Evolutionary conservation across 2,113 vertebrate species (phyloP), one percentile per base, ranked within the genome.

Genomic region (Kryptolebias marmoratus): DNA sequence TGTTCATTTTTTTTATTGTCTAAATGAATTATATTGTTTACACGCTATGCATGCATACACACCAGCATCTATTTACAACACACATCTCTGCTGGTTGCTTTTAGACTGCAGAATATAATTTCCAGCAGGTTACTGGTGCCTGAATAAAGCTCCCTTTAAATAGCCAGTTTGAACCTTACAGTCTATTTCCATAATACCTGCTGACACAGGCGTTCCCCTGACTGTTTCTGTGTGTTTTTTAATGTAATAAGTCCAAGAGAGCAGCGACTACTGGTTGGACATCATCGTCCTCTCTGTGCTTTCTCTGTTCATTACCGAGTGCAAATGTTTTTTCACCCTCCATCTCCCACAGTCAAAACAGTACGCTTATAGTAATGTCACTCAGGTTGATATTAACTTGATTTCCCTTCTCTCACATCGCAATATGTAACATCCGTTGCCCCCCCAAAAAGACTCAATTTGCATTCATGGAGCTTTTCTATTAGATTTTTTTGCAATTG

Each of bases 381-480:
- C 81, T 84, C 81, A 71, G 68, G 76, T 81, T 86, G 79, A 75
- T 87, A 86, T 89, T 89, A 88, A 90, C 89, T 80, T 84, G 77
- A 89, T 89, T 78, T 82, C 63, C 59, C 36, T 32, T 75, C 67
- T 71, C 79, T 84, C 73, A 75, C 67, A 79, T 78, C 71, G 62
- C 73, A 78, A 70, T 81, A 81, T 79, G 60, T 65, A 86, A 79
- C 83, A 73, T 69, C 73, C 73, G 39, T 64, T 47, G 36, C 50
- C n/a, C 71, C 50, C 81, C 66, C 73, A 69, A 78, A 86, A 88
- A 88, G 72, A 71, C 77, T 62, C 78, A 73, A 94, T 94, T 94
- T 92, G 85, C 91, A 94, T 94, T 89, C 90, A 92, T 87, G 89
- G 87, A 84, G 90, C 83, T 91, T 92, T 91, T 94, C 80, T 92